Conservation (phyloP, 2,797 vertebrate species). For the Masticophis lateralis region DNA sequence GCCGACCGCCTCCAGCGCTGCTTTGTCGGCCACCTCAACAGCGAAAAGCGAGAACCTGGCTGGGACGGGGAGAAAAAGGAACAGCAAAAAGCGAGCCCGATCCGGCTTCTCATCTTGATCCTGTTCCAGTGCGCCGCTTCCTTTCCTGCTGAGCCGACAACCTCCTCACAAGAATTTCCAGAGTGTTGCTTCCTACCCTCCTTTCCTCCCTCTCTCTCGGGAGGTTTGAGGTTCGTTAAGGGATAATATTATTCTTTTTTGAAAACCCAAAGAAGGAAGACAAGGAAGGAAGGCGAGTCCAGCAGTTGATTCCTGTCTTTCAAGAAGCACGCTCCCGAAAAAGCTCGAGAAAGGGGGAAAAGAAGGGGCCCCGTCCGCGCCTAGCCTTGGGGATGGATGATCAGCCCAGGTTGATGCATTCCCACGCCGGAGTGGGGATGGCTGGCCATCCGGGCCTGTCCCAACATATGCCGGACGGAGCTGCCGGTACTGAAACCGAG, state of each 20-base stretch:
- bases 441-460: conserved; percentile 91
- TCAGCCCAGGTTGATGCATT: conserved; percentile 94
- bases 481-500: conserved; percentile 85
- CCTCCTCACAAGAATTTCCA: conserved; percentile 26
- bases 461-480: conserved; percentile 91
- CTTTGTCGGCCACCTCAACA: neutral
- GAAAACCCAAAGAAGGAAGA: conserved; percentile 14
- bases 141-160: conserved; percentile 48
- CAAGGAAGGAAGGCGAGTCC: conserved; percentile 23
- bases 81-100: conserved; percentile 20
- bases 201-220: conserved; percentile 54
- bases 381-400: conserved; percentile 85
- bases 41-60: neutral
- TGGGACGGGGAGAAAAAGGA: neutral
- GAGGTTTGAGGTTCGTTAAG: conserved; percentile 62
- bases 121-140: conserved; percentile 45
- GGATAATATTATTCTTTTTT: neutral
- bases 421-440: conserved; percentile 91
- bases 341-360: neutral
- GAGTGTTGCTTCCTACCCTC: neutral
- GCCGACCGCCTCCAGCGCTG: conserved; percentile 33
- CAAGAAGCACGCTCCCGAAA: conserved; percentile 39
- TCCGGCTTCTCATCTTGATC: conserved; percentile 30
- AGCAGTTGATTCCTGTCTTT: neutral
- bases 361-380: conserved; percentile 42